A percentile compares a stretch with the other conserved stretches of the same genome.
Evolutionary conservation across 2,113 vertebrate genomes (phyloP).

Genomic region (Epinephelus cyanopodus): DNA sequence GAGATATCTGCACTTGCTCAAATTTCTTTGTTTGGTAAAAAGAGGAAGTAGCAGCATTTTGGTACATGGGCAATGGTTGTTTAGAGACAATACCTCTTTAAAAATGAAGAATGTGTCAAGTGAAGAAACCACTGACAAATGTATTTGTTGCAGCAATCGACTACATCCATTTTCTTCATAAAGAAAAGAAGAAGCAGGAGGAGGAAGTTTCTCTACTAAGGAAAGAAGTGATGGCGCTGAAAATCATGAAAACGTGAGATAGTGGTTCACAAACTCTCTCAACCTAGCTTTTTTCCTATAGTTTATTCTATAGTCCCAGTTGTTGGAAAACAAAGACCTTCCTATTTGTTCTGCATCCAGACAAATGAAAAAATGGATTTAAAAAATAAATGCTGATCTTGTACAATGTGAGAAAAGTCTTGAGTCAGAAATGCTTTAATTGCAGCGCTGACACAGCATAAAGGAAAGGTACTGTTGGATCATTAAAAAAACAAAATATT

Average conservation of each 20-base stretch:
- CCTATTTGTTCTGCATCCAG: not conserved
- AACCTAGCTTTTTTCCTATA: not conserved
- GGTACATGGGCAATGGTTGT: not conserved
- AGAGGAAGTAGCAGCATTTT: not conserved
- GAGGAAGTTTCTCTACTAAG: constrained; percentile 94
- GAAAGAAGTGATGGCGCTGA: constrained; percentile 96
- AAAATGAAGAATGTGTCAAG: not conserved
- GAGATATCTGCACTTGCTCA: not conserved
- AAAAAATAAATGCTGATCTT: constrained; percentile 14
- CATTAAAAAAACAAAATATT: not conserved
- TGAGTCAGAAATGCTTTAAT: constrained; percentile 10
- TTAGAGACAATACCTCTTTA: not conserved
- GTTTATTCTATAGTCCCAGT: not conserved
- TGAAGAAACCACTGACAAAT: constrained; percentile 21
- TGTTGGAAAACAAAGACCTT: not conserved
- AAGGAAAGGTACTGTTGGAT: not conserved
- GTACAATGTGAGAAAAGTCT: not conserved
- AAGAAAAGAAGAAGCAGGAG: constrained; percentile 99
- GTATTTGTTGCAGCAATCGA: constrained; percentile 90
- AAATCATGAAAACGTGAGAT: constrained; percentile 99
- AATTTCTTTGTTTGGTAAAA: not conserved
- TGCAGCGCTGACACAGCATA: not conserved
- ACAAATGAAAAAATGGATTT: constrained; percentile 1
- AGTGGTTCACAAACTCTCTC: not conserved
- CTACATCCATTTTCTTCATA: constrained; percentile 99